Evolutionary conservation across 2,888 invertebrate genomes (phyloP).

Genomic region (Dione vanillae): DNA sequence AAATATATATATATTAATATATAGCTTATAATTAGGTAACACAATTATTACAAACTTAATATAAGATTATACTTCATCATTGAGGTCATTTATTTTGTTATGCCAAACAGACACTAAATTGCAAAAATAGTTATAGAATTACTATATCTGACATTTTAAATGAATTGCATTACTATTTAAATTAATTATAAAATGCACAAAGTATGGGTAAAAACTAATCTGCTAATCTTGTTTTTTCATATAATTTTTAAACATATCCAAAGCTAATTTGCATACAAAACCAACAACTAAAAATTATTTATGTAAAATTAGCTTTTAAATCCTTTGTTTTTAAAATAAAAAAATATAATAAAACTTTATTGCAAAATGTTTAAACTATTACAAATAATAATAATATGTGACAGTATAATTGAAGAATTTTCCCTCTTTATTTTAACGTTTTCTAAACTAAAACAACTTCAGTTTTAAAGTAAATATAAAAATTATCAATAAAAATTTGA

Average conservation of each 20-base stretch:
- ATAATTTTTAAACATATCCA: neutral
- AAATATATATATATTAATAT: too few relatives aligned
- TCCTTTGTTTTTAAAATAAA: conserved; percentile 6
- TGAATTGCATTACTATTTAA: neutral
- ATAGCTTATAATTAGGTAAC: too few relatives aligned
- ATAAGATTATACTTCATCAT: too few relatives aligned
- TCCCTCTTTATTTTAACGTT: neutral
- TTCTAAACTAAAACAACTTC: neutral
- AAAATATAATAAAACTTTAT: neutral
- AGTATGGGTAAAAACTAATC: neutral
- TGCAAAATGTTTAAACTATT: neutral
- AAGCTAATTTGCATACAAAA: conserved; percentile 8
- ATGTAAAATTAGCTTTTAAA: neutral
- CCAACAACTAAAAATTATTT: neutral
- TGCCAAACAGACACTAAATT: too few relatives aligned
- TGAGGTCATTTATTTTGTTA: too few relatives aligned
- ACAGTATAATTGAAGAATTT: neutral
- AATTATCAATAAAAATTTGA: conserved; percentile 11
- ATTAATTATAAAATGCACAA: neutral
- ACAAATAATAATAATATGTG: neutral
- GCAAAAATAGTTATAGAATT: too few relatives aligned
- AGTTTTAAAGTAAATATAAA: neutral
- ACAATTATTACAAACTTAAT: too few relatives aligned
- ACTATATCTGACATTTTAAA: too few relatives aligned
- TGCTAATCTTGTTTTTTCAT: neutral